Evolutionary conservation across 2,113 vertebrate species (phyloP), one percentile per base, ranked within the genome.

Genomic region (Pseudonaja textilis): DNA sequence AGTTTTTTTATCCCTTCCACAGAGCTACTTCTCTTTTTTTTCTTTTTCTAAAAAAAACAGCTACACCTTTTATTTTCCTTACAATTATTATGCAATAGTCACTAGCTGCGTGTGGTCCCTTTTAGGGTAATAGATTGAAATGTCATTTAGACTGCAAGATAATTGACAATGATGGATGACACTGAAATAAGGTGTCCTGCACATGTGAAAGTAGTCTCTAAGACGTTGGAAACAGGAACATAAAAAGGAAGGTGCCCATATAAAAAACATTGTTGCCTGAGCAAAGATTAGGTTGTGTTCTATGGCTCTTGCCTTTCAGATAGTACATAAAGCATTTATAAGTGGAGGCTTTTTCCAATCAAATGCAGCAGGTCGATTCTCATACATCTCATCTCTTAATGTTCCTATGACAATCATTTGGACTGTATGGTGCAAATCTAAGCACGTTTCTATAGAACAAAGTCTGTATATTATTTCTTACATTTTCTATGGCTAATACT

Each of bases 1-100:
- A 90, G 87, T 93, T 87, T 93, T 93, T 81, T 87, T 90, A 90
- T 56, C 89, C 69, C 42, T 90, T 57, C 50, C 22, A 47, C 92
- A 88, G 39, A 69, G 34, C 59, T 54, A 10, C 57, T 74, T 55
- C 88, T 26, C 55, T 47, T n/a, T 89, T n/a, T 52, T 52, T 23
- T 57, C 11, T 39, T 20, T 81, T 20, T 34, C 34, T 74, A 20
- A 29, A 64, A 64, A 56, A 69, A n/a, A 23, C 26, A 29, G 92
- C 74, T 25, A 10, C 34, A 50, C 29, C 88, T 93, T 86, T 39
- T 57, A 34, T 59, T 50, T 89, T 25, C 64, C 39, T 89, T 85
- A 2, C 20, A 2, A 23, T 47, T 26, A 89, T 89, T 26, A 81
- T 47, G 55, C 22, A 61, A 47, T 34, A 10, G 87, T 23, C 34